Conservation (phyloP, 2,113 vertebrate species). For the Phasianus colchicus region DNA sequence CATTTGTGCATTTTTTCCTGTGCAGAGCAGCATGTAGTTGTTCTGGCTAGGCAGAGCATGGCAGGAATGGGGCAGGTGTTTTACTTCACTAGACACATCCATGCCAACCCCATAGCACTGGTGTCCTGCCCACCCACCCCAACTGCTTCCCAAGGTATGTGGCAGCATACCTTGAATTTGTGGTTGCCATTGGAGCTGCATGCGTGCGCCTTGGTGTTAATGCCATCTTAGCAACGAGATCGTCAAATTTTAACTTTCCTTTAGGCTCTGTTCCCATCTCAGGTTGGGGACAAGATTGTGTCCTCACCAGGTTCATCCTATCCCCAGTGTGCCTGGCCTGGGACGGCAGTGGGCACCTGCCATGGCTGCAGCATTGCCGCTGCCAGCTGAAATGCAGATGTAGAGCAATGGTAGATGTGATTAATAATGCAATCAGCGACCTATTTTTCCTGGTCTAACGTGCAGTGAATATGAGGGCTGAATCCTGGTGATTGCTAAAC, state of each 20-base stretch:
- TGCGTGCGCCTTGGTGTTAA: accelerated
- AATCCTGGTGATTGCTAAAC: conserved; percentile 69
- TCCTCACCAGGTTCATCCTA: accelerated
- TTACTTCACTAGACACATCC: too few relatives aligned
- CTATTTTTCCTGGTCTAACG: conserved; percentile 68
- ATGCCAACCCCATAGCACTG: not conserved
- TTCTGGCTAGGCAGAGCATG: not conserved
- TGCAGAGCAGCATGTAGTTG: not conserved
- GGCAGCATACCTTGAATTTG: not conserved
- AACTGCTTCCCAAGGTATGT: accelerated
- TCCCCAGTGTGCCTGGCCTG: accelerated
- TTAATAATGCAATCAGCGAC: conserved; percentile 76
- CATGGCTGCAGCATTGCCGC: not conserved
- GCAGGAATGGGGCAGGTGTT: not conserved
- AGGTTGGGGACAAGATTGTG: accelerated
- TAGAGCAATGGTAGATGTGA: conserved; percentile 24
- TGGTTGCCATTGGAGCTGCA: accelerated
- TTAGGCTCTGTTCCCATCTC: not conserved
- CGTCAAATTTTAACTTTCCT: accelerated
- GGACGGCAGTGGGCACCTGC: accelerated
- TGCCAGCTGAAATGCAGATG: conserved; percentile 58
- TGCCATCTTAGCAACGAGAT: not conserved
- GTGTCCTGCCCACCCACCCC: not conserved
- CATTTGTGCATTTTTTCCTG: not conserved
- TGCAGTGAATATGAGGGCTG: conserved; percentile 62